Base-by-base conservation (phyloP, 2,797 vertebrate species). In the Rhadinocentrus ornatus region DNA sequence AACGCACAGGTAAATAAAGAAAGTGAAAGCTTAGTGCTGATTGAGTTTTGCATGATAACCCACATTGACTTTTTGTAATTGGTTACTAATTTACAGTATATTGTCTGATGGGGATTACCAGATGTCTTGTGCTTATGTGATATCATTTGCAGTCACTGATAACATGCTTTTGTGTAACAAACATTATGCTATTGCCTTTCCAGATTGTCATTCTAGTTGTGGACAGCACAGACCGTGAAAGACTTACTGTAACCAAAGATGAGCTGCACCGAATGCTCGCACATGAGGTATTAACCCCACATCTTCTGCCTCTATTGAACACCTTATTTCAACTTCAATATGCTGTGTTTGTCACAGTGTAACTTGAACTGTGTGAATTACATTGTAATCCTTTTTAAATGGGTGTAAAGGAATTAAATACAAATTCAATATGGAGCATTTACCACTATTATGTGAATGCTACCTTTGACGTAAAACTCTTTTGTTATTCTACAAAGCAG, bases 181-280 rank as follows among this genome's bases (percentile, higher is more conserved):
- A 8, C 6, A 13, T 2, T 39, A 39, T 53, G 37, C 70, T 27
- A 52, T 20, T 31, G 3, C 31, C 75, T 31, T 82, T 74, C 62
- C 89, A 97, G 95, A 96, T 97, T 53, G 80, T 97, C 81, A 96
- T 97, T 58, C 77, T 97, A 86, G 96, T 97, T 50, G 95, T 96
- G 62, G 95, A 97, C 78, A 97, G 96, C 84, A 96, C 94, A 0
- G 96, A 96, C 80, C 81, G 95, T 0, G 95, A 96, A 53, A 89
- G 94, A n/a, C 89, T 97, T 75, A 92, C 89, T 0, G 29, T 95
- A 11, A 92, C 91, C 10, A 93, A 93, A 85, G 95, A 95, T 0
- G 95, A 96, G 66, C 91, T 97, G 20, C 95, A 96, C 80, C 91
- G 78, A 50, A 96, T 97, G 95, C 92, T 97, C 41, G 92, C 95